A percentile compares a stretch with the other conserved stretches of the same genome.
These are phyloP conservation scores for Patiria pectinifera DNA, from an alignment of 53 echinoderm and acorn worm genomes.

Conservation along the genomic window DNA sequence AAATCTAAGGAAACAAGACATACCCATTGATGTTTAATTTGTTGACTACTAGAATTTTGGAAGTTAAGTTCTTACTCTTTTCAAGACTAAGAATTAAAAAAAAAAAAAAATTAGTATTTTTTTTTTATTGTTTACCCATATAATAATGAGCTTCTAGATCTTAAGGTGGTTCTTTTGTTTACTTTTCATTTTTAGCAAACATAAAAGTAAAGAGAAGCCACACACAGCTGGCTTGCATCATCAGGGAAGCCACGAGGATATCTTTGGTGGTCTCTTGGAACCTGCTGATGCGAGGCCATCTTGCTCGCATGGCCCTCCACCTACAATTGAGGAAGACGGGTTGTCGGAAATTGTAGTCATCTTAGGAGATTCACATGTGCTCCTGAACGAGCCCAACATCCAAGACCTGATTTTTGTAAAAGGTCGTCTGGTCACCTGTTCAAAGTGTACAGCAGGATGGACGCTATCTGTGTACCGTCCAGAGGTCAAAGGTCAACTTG, in stretches of 20 bases:
- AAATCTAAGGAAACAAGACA: too few relatives aligned
- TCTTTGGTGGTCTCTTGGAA: constrained; percentile 54
- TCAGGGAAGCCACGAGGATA: constrained; percentile 16
- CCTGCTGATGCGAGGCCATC: background rate
- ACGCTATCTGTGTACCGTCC: constrained; percentile 50
- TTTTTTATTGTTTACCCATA: background rate
- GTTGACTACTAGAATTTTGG: background rate
- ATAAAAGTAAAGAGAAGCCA: constrained; percentile 1
- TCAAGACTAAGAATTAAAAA: too few relatives aligned
- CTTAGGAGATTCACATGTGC: constrained; percentile 30
- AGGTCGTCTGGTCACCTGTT: constrained; percentile 42
- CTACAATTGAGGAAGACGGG: background rate
- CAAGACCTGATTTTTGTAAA: constrained; percentile 49
- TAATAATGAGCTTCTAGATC: background rate
- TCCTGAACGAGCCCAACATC: constrained; percentile 42
- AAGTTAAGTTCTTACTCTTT: too few relatives aligned
- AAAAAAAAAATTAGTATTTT: background rate
- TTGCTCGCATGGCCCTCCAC: background rate
- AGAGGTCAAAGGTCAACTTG: constrained; percentile 38
- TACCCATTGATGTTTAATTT: background rate
- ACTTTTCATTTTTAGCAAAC: constrained; percentile 37
- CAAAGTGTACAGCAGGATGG: constrained; percentile 41
- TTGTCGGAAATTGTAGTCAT: constrained; percentile 10
- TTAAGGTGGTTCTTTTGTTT: background rate
- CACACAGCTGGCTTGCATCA: background rate